Evolutionary conservation across 2,113 vertebrate genomes (phyloP), one percentile per base, ranked within the genome.

Genomic region (Micronycteris hirsuta): DNA sequence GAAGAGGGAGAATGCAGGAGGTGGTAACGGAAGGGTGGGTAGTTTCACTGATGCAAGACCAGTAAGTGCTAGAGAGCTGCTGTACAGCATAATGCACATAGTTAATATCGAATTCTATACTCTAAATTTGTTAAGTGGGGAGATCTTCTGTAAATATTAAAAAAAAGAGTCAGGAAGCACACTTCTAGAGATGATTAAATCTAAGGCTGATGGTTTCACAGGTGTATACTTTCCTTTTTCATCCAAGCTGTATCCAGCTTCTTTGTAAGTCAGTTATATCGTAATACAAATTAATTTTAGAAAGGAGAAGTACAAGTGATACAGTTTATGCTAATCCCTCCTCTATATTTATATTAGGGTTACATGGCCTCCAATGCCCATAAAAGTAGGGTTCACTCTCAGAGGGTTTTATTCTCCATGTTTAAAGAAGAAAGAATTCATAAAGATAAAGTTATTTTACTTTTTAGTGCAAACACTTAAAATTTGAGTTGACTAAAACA

Each of bases 391-490:
- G 20, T 68, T 43, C 36, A 81, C 73, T 22, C 49, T 87, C 52
- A 63, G 16, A 89, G 41, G 6, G 31, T 78, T 91, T 78, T 85
- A n/a, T 82, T 92, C 7, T 82, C 19, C 12, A 76, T 45, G 45
- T 70, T 86, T 43, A 38, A 81, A 70, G 26, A 43, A 71, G 13
- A 84, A 86, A 58, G 7, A 78, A 54, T 77, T 77, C 43, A 83
- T 38, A 68, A 52, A 73, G 45, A 47, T 83, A 77, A 90, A 93
- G 3, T 4, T 24, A 67, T 7, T 78, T 74, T 49, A 74, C 58
- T 86, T 91, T 87, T 84, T 74, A 93, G 16, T 73, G 56, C 24
- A 47, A 78, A 58, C 77, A 58, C 2, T 87, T 95, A 87, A 90
- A 93, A 78, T 83, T 36, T 71, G 36, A 84, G 61, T 56, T 78